Conservation (phyloP, 1,140 invertebrate genomes). For the Panagrolaimus sp. region DNA sequence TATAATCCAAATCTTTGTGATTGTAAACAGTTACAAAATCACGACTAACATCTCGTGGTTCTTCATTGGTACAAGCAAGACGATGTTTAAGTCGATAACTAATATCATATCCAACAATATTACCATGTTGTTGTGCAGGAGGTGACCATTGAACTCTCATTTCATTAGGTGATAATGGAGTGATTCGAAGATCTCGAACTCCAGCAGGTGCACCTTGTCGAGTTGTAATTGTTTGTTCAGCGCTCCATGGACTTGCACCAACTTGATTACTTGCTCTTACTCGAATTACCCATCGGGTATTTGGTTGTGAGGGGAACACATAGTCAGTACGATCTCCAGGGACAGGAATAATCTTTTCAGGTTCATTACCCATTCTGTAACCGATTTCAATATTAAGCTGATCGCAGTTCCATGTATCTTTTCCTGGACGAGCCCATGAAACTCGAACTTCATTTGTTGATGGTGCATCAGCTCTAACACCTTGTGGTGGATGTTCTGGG, state of each 20-base stretch:
- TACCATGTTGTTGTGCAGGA: constrained; percentile 46
- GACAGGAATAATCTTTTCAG: constrained; percentile 52
- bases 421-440: constrained; percentile 55
- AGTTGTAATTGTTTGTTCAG: constrained; percentile 55
- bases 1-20: constrained; percentile 60
- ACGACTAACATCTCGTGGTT: constrained; percentile 57
- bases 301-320: constrained; percentile 58
- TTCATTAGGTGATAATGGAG: constrained; percentile 57
- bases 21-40: constrained; percentile 59
- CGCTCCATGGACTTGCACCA: constrained; percentile 49
- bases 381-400: constrained; percentile 56
- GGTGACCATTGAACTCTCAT: constrained; percentile 50
- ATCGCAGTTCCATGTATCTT: constrained; percentile 54
- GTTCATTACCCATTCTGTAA: constrained; percentile 52
- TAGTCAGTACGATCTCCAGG: constrained; percentile 56
- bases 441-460: constrained; percentile 55
- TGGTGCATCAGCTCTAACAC: constrained; percentile 52
- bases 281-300: constrained; percentile 54
- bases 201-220: constrained; percentile 56
- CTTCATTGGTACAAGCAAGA: constrained; percentile 57
- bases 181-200: constrained; percentile 51
- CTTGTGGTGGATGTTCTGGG: constrained; percentile 53
- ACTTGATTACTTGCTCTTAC: constrained; percentile 55
- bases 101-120: constrained; percentile 58
- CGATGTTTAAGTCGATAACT: constrained; percentile 58